These are phyloP conservation scores for Myotis daubentonii DNA, from an alignment of 2,797 vertebrate species.

Conservation along the genomic window DNA sequence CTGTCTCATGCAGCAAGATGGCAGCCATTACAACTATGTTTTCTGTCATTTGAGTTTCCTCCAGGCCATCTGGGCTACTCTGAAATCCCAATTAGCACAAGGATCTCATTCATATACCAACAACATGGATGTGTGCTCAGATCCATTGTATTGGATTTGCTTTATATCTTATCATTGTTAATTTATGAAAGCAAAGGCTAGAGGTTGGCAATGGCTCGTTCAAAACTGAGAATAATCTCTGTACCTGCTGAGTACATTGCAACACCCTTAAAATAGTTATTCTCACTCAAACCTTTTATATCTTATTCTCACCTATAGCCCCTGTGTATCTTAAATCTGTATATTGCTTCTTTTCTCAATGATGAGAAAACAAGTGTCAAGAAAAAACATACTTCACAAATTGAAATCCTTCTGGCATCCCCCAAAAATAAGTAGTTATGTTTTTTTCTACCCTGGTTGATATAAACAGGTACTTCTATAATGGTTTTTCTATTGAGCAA, in stretches of 20 bases:
- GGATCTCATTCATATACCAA: constrained; percentile 11
- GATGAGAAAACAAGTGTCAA: neutral
- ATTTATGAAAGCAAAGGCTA: neutral
- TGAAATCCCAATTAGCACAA: constrained; percentile 17
- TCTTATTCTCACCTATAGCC: neutral
- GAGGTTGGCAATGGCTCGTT: neutral
- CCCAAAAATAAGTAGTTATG: neutral
- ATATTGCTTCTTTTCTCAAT: neutral
- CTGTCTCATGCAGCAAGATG: neutral
- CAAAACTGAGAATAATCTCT: neutral
- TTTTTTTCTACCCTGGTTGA: neutral
- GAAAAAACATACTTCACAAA: neutral
- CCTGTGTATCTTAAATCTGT: neutral
- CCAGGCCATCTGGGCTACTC: neutral
- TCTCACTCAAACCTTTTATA: neutral
- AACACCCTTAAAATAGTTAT: neutral
- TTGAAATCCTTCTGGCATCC: neutral
- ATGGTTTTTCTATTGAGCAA: neutral
- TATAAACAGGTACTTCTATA: neutral
- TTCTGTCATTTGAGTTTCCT: constrained; percentile 8
- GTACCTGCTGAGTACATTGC: neutral
- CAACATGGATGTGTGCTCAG: neutral
- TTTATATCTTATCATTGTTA: neutral
- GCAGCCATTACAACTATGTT: neutral
- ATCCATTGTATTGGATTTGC: neutral